Evolutionary conservation across 2,797 vertebrate genomes (phyloP).

Genomic region (Leucoraja ocellata): DNA sequence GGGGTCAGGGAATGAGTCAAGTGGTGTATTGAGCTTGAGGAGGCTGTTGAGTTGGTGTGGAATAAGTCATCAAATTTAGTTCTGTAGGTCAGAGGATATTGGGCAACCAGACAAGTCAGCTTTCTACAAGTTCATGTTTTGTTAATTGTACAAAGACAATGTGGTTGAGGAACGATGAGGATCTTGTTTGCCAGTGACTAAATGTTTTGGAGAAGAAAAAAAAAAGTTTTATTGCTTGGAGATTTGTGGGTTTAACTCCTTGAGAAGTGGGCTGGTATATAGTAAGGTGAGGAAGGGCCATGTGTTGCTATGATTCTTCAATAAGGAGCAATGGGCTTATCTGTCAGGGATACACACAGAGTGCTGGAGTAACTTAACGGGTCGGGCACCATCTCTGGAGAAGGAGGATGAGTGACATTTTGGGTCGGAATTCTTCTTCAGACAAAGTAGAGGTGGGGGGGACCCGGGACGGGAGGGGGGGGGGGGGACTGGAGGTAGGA

Average conservation of each 20-base stretch:
- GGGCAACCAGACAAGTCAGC: not conserved
- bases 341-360: too few species aligned
- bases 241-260: not conserved
- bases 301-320: not conserved
- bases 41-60: not conserved
- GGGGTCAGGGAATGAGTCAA: not conserved
- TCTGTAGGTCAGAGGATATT: not conserved
- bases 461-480: too few species aligned
- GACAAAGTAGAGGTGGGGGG: too few species aligned
- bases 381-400: too few species aligned
- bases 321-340: not conserved
- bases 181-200: not conserved
- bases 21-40: not conserved
- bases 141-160: not conserved
- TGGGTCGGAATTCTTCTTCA: too few species aligned
- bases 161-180: not conserved
- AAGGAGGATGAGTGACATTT: too few species aligned
- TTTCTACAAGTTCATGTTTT: not conserved
- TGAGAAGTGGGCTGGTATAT: not conserved
- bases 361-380: too few species aligned
- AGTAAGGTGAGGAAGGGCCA: not conserved
- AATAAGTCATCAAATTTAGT: not conserved
- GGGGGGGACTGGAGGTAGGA: too few species aligned
- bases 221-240: not conserved
- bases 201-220: not conserved